These are phyloP conservation scores for Coelogynopora nodosa DNA, from an alignment of 2,888 invertebrate genomes.

Conservation along the genomic window DNA sequence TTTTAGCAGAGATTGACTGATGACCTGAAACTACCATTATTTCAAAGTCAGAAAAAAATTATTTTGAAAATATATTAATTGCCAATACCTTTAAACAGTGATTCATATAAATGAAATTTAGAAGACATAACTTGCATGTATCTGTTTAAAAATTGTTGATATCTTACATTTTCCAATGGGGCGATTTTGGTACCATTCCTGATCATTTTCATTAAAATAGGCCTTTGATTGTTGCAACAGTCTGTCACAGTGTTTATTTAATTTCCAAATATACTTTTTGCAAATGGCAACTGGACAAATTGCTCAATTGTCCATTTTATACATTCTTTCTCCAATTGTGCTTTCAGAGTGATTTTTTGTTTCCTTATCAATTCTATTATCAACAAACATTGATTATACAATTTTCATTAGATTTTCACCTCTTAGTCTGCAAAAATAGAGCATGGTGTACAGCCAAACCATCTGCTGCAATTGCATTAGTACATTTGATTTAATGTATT, in stretches of 20 bases:
- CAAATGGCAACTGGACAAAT: background rate
- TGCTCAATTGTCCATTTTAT: conserved; percentile 24
- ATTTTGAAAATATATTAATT: background rate
- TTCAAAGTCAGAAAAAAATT: background rate
- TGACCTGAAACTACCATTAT: background rate
- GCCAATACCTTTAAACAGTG: background rate
- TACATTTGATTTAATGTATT: too few species aligned
- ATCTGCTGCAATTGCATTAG: too few species aligned
- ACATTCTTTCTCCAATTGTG: conserved; percentile 15
- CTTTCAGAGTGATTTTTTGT: conserved; percentile 9
- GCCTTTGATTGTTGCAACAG: background rate
- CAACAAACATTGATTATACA: background rate
- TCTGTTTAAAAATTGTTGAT: background rate
- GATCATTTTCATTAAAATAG: background rate
- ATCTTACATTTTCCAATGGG: background rate
- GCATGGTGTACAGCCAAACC: too few species aligned
- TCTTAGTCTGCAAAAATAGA: background rate
- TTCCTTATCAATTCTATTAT: background rate
- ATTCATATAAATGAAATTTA: background rate
- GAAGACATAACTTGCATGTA: background rate
- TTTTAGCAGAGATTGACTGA: background rate
- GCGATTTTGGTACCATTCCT: background rate
- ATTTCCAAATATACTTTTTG: background rate
- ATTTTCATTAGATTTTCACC: background rate
- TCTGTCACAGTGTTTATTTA: conserved; percentile 14